Base-by-base conservation (phyloP, 2,113 vertebrate species). In the Passer domesticus region DNA sequence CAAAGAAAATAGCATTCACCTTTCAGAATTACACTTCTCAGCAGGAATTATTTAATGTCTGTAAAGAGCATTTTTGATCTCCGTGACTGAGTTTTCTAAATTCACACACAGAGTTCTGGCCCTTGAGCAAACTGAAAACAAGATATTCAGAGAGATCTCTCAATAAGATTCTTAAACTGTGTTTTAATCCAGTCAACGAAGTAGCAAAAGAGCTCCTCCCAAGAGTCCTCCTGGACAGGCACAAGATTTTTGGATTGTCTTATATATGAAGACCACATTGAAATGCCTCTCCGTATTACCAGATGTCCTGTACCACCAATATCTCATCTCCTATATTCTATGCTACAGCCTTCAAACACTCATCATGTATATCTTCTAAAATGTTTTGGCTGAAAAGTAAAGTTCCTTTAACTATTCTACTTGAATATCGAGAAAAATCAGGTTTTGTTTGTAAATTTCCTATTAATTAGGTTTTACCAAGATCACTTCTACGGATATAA, bases 211-310 rank as follows among this genome's bases (percentile, higher is more conserved):
- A 59, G 12, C 2, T 43, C 35, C 23, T 68, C 41, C 37, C 31
- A 83, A 50, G 44, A 30, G 21, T 56, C 5, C 3, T 44, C 16
- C 53, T n/a, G 22, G 22, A 63, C 0, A 55, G 31, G 23, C 27
- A 75, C 0, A 0, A 72, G 58, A 1, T 60, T 81, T 60, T 84
- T 16, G 3, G 5, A 6, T 53, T 89, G 8, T 22, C 37, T 73
- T 43, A 68, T 18, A 27, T 4, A 60, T 2, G 23, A 20, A 43
- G 33, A 28, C 23, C 25, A 43, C 33, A 43, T 7, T 17, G 10
- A 47, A 73, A 73, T 30, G 30, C 7, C 23, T 46, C 23, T 69
- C 30, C 37, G 53, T 67, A 72, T 33, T 80, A 63, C 7, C 35
- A 77, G 44, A 47, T 18, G 31, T 55, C 33, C 28, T 68, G 15